Evolutionary conservation across 2,797 vertebrate genomes (phyloP), one percentile per base, ranked within the genome.

Genomic region (Carcharodon carcharias): DNA sequence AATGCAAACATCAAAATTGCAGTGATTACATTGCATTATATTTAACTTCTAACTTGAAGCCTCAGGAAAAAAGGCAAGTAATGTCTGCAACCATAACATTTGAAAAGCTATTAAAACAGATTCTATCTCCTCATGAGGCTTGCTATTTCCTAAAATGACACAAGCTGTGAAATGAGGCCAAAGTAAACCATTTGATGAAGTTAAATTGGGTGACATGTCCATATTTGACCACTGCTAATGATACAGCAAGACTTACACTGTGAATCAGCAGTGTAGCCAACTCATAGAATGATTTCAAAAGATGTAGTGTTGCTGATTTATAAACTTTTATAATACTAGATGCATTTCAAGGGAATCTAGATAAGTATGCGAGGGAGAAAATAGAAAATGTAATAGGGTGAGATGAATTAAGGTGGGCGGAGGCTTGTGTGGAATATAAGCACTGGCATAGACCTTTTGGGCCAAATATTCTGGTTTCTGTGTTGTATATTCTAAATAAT

Each of bases 31-130:
- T 92, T 92, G 89, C 14, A 63, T 92, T 21, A 92, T 61, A 21
- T 26, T 63, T 63, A n/a, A 63, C 35, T 92, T 92, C 28, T 63
- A 61, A 61, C 50, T 91, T 91, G 35, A 63, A 21, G 61, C 61
- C 61, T 93, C 40, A 65, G 91, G 7, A 45, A 63, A 63, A 94
- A 94, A 65, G 92, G 63, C 63, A 94, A 67, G 92, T 94, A 69
- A 0, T 31, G 63, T 28, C 40, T 94, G 21, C 23, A 40, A 45
- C 63, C 23, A 65, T 11, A 93, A 65, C n/a, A 40, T 40, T n/a
- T 65, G 12, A 23, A 65, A 69, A 94, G 92, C 92, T 94, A 94
- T 69, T 18, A 94, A 94, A 40, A 94, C 63, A 94, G 65, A 94
- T 65, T 40, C 2, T 23, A 45, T 94, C n/a, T 94, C 65, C 63